Evolutionary conservation across 2,797 vertebrate genomes (phyloP), one percentile per base, ranked within the genome.

Genomic region (Cottoperca gobio): DNA sequence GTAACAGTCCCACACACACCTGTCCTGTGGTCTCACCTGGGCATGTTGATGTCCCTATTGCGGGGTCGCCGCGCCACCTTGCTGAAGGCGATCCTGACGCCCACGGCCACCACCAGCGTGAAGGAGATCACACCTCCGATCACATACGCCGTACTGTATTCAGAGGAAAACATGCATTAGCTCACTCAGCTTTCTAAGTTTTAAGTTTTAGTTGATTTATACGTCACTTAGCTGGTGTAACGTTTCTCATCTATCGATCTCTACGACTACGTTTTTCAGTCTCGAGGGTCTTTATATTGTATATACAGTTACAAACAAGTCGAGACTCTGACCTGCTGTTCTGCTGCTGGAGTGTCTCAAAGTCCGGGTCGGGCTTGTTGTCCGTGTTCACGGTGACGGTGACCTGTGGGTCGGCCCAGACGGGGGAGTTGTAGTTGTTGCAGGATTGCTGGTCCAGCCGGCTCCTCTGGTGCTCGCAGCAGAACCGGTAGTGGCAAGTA

Each of bases 401-500:
- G 8, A 90, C 90, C 45, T 92, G 94, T 0, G 95, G 92, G 49
- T 95, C 92, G 59, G 95, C 95, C 97, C 97, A 97, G 24, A 90
- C 90, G 0, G 97, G 97, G 17, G 95, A 93, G 68, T 84, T 93
- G 86, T 96, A 96, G 90, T 97, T 97, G 89, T 83, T 95, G 91
- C 97, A 98, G 81, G 94, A 84, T 5, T 95, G 94, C 92, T 97
- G 97, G 76, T 97, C 95, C 79, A 98, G 93, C 13, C 96, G 95
- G 88, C 84, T 95, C 85, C 94, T 90, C 63, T 95, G 95, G 88
- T 97, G 96, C 81, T 97, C 96, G 74, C 97, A 98, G 96, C 97
- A 98, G 94, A 97, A 97, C 43, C 97, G 96, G 89, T 96, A 97
- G 76, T 97, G 95, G 88, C 97, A 98, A 23, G 96, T 97, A 16